Evolutionary conservation across 2,888 invertebrate species (phyloP).

Genomic region (Sympetrum striolatum): DNA sequence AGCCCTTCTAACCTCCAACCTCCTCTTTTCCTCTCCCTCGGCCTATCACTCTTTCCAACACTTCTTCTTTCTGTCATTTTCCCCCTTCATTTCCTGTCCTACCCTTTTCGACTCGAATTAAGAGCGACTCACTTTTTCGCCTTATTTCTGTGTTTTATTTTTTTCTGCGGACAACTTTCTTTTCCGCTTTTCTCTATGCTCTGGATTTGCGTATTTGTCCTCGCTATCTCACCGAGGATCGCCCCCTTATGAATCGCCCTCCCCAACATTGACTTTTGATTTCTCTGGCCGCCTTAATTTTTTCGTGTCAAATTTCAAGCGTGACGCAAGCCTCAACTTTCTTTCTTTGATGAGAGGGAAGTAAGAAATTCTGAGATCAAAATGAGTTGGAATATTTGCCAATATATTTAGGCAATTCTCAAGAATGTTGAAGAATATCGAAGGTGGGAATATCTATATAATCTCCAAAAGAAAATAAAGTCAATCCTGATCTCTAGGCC

Average conservation of each 20-base stretch:
- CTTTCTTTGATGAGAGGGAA: too few relatives aligned
- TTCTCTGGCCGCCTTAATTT: not conserved
- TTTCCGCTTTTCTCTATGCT: not conserved
- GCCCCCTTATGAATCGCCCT: not conserved
- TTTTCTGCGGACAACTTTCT: not conserved
- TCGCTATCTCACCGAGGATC: not conserved
- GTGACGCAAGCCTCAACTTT: not conserved
- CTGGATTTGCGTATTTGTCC: not conserved
- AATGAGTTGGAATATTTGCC: too few relatives aligned
- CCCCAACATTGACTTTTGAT: not conserved
- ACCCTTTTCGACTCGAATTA: not conserved
- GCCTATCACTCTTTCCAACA: not conserved
- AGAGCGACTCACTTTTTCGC: not conserved
- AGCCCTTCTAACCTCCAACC: not conserved
- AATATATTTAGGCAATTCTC: too few relatives aligned
- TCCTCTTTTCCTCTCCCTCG: not conserved
- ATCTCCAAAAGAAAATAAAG: too few relatives aligned
- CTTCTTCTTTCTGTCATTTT: not conserved
- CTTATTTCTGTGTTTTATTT: not conserved
- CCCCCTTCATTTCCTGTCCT: not conserved
- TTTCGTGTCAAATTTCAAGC: too few relatives aligned
- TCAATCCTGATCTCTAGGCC: too few relatives aligned
- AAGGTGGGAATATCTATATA: too few relatives aligned
- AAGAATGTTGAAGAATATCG: too few relatives aligned
- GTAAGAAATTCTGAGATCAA: too few relatives aligned